A percentile compares a stretch with the other conserved stretches of the same genome.
Evolutionary conservation across 2,797 vertebrate species (phyloP).

Genomic region (Danio jaintianensis): DNA sequence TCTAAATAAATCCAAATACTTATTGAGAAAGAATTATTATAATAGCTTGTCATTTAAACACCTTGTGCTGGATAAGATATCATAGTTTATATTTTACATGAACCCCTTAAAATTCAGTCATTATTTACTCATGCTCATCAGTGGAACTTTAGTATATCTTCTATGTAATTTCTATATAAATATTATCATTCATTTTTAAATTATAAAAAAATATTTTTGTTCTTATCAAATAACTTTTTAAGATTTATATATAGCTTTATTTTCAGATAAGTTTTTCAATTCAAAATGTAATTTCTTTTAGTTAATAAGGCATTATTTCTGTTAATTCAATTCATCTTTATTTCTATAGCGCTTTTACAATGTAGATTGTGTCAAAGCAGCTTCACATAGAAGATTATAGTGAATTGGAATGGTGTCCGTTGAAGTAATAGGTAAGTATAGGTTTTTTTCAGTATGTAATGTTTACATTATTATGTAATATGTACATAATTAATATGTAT

Average conservation of each 20-base stretch:
- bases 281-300: background rate
- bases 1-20: constrained; percentile 4
- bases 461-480: background rate
- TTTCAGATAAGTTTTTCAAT: background rate
- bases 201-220: background rate
- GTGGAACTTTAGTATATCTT: background rate
- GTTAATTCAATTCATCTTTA: too few species aligned
- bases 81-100: background rate
- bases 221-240: background rate
- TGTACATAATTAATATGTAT: too few species aligned
- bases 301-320: background rate
- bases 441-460: background rate
- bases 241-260: background rate
- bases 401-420: too few species aligned
- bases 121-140: background rate
- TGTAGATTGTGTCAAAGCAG: too few species aligned
- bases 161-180: background rate
- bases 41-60: background rate
- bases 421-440: too few species aligned
- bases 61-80: background rate
- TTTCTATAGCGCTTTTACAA: too few species aligned
- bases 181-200: background rate
- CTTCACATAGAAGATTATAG: too few species aligned
- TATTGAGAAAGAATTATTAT: constrained; percentile 7
- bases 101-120: background rate